These are phyloP conservation scores for Perithous albicinctus DNA, from an alignment of 2,888 invertebrate genomes.

Conservation along the genomic window DNA sequence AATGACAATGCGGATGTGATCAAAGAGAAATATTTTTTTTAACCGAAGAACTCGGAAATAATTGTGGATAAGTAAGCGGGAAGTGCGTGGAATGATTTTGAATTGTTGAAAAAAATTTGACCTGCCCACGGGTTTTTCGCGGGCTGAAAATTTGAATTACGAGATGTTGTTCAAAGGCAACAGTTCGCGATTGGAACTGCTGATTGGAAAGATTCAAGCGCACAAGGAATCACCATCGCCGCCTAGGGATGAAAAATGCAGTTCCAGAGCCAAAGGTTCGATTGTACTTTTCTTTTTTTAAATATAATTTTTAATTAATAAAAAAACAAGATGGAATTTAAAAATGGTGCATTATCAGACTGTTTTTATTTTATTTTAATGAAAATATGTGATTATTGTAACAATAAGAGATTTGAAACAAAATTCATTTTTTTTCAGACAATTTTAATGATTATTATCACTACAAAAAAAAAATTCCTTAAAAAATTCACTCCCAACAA, in stretches of 20 bases:
- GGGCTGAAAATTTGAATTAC: conserved; percentile 60
- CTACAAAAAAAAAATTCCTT: neutral
- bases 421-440: too few relatives aligned
- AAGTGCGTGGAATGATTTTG: conserved; percentile 1
- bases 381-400: neutral
- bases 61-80: neutral
- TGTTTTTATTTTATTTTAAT: neutral
- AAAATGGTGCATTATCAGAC: too few relatives aligned
- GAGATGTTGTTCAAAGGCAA: conserved; percentile 95
- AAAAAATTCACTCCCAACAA: too few relatives aligned
- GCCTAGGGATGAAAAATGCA: conserved; percentile 77
- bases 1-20: neutral
- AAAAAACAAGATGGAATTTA: too few relatives aligned
- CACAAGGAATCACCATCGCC: conserved; percentile 89
- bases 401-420: too few relatives aligned
- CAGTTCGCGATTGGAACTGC: conserved; percentile 92
- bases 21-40: neutral
- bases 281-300: too few relatives aligned
- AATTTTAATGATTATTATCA: neutral
- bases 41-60: neutral
- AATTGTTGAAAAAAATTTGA: neutral
- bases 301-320: too few relatives aligned
- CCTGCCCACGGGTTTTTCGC: neutral
- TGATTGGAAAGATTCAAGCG: conserved; percentile 95
- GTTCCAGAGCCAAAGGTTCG: conserved; percentile 78